Conservation (phyloP, 2,888 invertebrate genomes). For the Eupithecia centaureata region DNA sequence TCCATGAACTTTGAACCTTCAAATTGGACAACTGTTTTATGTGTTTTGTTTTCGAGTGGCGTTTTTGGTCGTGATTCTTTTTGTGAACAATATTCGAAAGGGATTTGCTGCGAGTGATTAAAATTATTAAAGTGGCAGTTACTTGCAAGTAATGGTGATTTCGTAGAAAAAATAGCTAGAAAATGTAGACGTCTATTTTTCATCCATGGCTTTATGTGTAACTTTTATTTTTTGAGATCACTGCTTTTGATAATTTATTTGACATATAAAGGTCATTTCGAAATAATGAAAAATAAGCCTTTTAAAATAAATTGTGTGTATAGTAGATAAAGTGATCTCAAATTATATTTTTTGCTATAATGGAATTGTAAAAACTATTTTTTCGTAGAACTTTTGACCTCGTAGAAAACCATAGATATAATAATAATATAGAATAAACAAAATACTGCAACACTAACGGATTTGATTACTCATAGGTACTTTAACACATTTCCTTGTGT, state of each 20-base stretch:
- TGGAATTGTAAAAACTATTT: constrained; percentile 63
- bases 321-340: constrained; percentile 43
- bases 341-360: constrained; percentile 52
- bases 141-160: constrained; percentile 27
- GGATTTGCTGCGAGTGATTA: constrained; percentile 23
- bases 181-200: constrained; percentile 24
- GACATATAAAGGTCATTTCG: background rate
- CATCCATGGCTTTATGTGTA: constrained; percentile 29
- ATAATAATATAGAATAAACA: constrained; percentile 51
- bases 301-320: background rate
- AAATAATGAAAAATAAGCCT: constrained; percentile 1
- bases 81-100: constrained; percentile 10
- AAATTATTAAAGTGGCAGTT: background rate
- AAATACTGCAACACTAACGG: constrained; percentile 80
- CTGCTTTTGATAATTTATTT: background rate
- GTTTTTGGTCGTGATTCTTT: constrained; percentile 24
- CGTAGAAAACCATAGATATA: constrained; percentile 61
- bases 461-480: constrained; percentile 67
- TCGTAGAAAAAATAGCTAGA: constrained; percentile 34
- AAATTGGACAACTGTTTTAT: constrained; percentile 15
- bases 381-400: constrained; percentile 59
- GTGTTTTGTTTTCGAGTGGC: constrained; percentile 28
- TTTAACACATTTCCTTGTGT: constrained; percentile 38
- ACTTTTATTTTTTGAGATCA: constrained; percentile 34
- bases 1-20: constrained; percentile 26